These are phyloP conservation scores for Nasua narica DNA, from an alignment of 2,797 vertebrate genomes.

Conservation along the genomic window DNA sequence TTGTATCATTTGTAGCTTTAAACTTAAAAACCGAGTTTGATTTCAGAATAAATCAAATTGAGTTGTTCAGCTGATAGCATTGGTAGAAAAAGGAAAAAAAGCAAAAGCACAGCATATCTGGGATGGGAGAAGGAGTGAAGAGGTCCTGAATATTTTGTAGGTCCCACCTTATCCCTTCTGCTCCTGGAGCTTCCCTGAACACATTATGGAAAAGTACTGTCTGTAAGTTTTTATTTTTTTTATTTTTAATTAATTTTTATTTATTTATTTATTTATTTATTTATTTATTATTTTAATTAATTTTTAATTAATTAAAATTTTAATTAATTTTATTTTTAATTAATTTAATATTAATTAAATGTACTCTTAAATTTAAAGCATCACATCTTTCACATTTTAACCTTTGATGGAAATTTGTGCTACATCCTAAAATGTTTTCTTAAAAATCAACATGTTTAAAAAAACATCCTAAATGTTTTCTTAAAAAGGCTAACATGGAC, in stretches of 20 bases:
- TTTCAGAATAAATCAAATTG: constrained; percentile 43
- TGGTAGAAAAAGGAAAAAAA: not conserved
- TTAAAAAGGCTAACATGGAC: not conserved
- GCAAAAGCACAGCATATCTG: not conserved
- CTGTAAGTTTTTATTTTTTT: no score
- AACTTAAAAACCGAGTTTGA: constrained; percentile 42
- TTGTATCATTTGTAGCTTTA: constrained; percentile 22
- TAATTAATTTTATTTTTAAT: no score
- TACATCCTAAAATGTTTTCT: not conserved
- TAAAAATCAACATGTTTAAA: no score
- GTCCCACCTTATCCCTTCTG: not conserved
- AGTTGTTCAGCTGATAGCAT: constrained; percentile 6
- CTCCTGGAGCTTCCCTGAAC: not conserved
- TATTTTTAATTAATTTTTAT: no score
- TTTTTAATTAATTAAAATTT: not conserved
- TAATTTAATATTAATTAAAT: not conserved
- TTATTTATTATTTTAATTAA: no score
- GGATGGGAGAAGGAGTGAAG: not conserved
- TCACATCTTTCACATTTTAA: not conserved
- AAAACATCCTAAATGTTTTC: not conserved
- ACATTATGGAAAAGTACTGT: not conserved
- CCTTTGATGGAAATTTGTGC: not conserved
- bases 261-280: no score
- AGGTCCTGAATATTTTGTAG: not conserved
- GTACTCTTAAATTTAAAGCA: not conserved